Evolutionary conservation across 2,797 vertebrate species (phyloP).

Genomic region (Urosaurus nigricauda): DNA sequence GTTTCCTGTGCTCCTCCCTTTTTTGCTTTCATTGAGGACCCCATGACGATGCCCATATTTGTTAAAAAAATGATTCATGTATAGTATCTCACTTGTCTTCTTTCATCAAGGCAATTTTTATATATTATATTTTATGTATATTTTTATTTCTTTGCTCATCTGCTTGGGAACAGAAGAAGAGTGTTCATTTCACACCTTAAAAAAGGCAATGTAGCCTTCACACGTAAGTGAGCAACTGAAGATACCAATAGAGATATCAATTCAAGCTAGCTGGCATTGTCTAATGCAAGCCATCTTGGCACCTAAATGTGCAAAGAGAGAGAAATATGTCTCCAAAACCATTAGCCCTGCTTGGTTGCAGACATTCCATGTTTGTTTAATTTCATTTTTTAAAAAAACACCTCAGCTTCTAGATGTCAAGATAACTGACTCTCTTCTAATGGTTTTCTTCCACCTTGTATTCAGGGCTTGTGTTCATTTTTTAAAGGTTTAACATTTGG

Average conservation of each 20-base stretch:
- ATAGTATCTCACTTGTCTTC: conserved; percentile 83
- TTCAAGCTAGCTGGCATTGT: conserved; percentile 81
- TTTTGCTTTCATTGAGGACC: conserved; percentile 38
- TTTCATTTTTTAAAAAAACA: background rate
- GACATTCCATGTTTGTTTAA: background rate
- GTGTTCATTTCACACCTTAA: conserved; percentile 99
- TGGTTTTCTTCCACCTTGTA: background rate
- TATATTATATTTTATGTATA: conserved; percentile 84
- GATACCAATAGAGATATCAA: conserved; percentile 86
- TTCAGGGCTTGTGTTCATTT: conserved; percentile 32
- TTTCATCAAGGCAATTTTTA: conserved; percentile 92
- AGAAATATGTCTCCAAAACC: conserved; percentile 81
- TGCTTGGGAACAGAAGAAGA: conserved; percentile 99
- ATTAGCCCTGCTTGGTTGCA: conserved; percentile 60
- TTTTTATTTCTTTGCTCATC: conserved; percentile 95
- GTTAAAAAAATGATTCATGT: conserved; percentile 72
- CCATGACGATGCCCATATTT: conserved; percentile 11
- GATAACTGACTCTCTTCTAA: background rate
- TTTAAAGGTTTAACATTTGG: conserved; percentile 70
- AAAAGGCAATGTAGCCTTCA: conserved; percentile 96
- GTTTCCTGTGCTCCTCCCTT: background rate
- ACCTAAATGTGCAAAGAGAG: conserved; percentile 81
- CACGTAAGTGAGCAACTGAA: conserved; percentile 99
- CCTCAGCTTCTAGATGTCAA: background rate
- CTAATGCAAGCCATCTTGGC: conserved; percentile 88